Base-by-base conservation (phyloP, 2,888 invertebrate species). In the Sthenelais limicola region DNA sequence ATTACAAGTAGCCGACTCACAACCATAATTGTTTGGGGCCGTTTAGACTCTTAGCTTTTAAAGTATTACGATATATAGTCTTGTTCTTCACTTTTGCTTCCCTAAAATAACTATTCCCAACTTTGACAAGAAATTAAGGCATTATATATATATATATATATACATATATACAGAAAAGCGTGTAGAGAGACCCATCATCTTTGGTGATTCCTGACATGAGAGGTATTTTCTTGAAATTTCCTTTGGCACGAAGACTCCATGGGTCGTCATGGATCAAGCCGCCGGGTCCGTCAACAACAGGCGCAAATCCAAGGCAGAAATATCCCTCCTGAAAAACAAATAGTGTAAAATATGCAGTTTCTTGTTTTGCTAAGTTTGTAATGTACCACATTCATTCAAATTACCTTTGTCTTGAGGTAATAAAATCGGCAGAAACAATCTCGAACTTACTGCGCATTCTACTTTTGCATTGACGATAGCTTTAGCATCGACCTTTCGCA, bases 121-220 rank as follows among this genome's bases (percentile, higher is more conserved):
- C n/a, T n/a, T n/a, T n/a, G n/a, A n/a, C n/a, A n/a, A n/a, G n/a
- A n/a, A n/a, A n/a, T n/a, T n/a, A n/a, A n/a, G n/a, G n/a, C n/a
- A n/a, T n/a, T n/a, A n/a, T n/a, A n/a, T n/a, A n/a, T n/a, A n/a
- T n/a, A n/a, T n/a, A n/a, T n/a, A n/a, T n/a, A 43, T 43, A 43
- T 12, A 12, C 18, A 58, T 18, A 24, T 73, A 56, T 62, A 76
- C 75, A 73, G 24, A 47, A 48, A 5, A 67, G n/a, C 15, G 76
- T 76, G 66, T 76, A 77, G 3, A 76, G 43, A 4, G 77, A 72
- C 4, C 77, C 77, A 48, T 77, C 77, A 24, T 77, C 76, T n/a
- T 30, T 69, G 24, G 28, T 33, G 54, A 43, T 18, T 4, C 77
- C 77, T 18, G 73, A 26, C 33, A 77, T 68, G 15, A 76, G 26